These are phyloP conservation scores for Barbus barbus DNA, from an alignment of 2,113 vertebrate genomes.

Conservation along the genomic window DNA sequence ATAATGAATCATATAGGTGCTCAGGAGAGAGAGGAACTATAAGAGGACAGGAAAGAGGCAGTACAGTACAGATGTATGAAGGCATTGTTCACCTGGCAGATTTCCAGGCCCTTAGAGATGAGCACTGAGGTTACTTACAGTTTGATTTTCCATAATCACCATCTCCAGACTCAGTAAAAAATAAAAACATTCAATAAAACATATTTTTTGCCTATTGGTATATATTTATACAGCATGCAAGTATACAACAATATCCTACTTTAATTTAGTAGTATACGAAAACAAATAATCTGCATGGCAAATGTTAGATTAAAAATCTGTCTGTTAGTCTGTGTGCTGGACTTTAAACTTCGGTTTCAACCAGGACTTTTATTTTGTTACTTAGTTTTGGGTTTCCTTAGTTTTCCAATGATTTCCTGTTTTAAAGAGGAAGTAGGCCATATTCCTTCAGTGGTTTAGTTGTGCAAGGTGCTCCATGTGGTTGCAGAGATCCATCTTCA, in stretches of 20 bases:
- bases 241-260: neutral
- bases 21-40: constrained; percentile 43
- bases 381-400: no score
- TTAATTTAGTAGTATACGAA: neutral
- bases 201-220: neutral
- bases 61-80: constrained; percentile 43
- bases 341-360: no score
- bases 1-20: constrained; percentile 43
- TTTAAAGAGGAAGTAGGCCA: no score
- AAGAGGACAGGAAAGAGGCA: constrained; percentile 54
- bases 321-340: no score
- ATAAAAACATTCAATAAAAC: neutral
- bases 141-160: constrained; percentile 51
- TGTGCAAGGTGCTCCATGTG: no score
- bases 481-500: no score
- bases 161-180: neutral
- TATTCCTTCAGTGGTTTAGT: no score
- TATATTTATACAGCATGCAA: neutral
- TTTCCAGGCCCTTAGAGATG: constrained; percentile 52
- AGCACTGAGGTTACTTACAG: constrained; percentile 39
- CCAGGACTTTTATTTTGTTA: no score
- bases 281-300: neutral
- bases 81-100: constrained; percentile 62
- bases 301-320: neutral
- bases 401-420: no score